phyloP scores from a whole-genome alignment of 2,797 vertebrate species.

The Halcyon smyrnensis region DNA sequence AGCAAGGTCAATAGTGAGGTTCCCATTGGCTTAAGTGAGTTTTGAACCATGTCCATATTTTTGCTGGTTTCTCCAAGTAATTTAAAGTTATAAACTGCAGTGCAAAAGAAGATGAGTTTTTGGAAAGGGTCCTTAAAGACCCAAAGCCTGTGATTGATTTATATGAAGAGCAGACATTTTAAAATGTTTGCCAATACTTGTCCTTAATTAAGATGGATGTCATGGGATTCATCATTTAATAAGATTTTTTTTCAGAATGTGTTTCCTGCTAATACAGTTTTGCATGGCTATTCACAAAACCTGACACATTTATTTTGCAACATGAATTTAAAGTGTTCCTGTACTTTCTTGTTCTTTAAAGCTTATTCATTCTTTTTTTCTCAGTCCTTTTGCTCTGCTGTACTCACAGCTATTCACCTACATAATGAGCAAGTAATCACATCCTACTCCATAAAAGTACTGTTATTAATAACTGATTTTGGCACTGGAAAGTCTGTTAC shows the following conservation, averaged over 20 bases:
- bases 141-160: neutral
- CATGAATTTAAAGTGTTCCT: conserved; percentile 55
- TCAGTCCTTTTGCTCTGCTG: neutral
- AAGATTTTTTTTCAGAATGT: neutral
- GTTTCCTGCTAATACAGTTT: conserved; percentile 43
- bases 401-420: neutral
- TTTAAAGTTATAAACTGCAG: neutral
- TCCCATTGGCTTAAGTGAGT: neutral
- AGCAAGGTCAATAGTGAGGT: neutral
- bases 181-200: neutral
- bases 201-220: conserved; percentile 67
- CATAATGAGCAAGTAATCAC: neutral
- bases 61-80: neutral
- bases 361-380: neutral
- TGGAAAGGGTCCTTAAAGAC: neutral
- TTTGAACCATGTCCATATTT: neutral
- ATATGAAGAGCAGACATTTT: neutral
- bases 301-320: conserved; percentile 22
- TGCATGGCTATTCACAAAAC: conserved; percentile 55
- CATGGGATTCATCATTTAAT: neutral
- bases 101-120: neutral
- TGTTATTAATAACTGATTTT: neutral
- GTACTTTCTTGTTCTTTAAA: neutral
- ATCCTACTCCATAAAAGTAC: neutral
- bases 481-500: neutral